Conservation (phyloP, 2,113 vertebrate genomes). For the Xiphophorus couchianus region DNA sequence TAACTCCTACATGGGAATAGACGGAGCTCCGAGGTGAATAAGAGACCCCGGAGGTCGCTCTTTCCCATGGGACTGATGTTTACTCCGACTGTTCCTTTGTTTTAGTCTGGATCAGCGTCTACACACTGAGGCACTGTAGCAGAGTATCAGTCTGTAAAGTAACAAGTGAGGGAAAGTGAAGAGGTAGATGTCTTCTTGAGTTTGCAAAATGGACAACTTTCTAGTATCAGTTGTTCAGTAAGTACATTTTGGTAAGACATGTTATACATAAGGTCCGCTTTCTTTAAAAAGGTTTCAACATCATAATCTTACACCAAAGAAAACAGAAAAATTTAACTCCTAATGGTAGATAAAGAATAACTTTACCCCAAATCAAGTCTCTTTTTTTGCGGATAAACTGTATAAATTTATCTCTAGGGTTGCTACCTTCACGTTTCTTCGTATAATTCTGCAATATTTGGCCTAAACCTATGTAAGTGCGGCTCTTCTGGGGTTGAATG, state of each 20-base stretch:
- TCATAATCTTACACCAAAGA: not conserved
- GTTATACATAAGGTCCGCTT: too few relatives aligned
- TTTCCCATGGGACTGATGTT: conserved; percentile 71
- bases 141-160: conserved; percentile 22
- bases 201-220: not conserved
- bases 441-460: too few relatives aligned
- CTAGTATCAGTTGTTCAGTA: not conserved
- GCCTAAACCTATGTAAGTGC: too few relatives aligned
- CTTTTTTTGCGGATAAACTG: too few relatives aligned
- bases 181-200: not conserved
- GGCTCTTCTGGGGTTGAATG: too few relatives aligned
- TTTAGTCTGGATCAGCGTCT: conserved; percentile 41
- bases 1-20: conserved; percentile 60
- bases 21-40: conserved; percentile 61
- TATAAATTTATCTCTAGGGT: too few relatives aligned
- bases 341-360: not conserved
- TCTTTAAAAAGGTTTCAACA: not conserved
- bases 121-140: conserved; percentile 33
- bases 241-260: not conserved
- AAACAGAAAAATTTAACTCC: not conserved
- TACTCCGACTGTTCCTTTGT: conserved; percentile 69
- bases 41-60: conserved; percentile 65
- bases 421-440: too few relatives aligned
- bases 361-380: too few relatives aligned
- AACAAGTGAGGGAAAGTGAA: conserved; percentile 31